phyloP scores from a whole-genome alignment of 2,113 vertebrate species.

The Lipophrys pholis region DNA sequence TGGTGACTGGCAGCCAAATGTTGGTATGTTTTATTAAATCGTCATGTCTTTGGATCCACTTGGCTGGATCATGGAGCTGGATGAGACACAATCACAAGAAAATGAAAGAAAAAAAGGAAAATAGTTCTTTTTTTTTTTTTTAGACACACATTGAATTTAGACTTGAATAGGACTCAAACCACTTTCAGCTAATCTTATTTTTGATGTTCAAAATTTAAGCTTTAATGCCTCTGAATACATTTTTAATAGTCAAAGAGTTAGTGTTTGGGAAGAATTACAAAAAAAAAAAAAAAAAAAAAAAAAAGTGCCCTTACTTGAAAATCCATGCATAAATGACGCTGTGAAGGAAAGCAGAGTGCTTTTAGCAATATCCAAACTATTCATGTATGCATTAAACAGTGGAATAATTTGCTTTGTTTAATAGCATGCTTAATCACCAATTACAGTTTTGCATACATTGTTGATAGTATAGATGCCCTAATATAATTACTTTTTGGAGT shows the following conservation, averaged over 20 bases:
- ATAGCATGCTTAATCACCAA: neutral
- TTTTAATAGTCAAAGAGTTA: neutral
- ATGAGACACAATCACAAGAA: slow-evolving; percentile 28
- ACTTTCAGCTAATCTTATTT: slow-evolving; percentile 54
- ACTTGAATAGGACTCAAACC: slow-evolving; percentile 19
- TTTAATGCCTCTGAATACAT: slow-evolving; percentile 24
- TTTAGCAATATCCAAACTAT: slow-evolving; percentile 29
- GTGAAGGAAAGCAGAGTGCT: slow-evolving; percentile 12
- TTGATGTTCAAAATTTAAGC: slow-evolving; percentile 30
- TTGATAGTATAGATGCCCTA: neutral
- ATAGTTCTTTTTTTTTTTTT: neutral
- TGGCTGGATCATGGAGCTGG: slow-evolving; percentile 35
- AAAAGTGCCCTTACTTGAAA: slow-evolving; percentile 13
- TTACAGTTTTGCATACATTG: slow-evolving; percentile 6
- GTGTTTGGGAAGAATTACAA: slow-evolving; percentile 18
- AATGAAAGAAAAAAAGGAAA: slow-evolving; percentile 29
- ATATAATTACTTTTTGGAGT: neutral
- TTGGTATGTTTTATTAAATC: slow-evolving; percentile 62
- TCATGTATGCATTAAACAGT: slow-evolving; percentile 21
- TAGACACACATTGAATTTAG: slow-evolving; percentile 23
- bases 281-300: slow-evolving; percentile 6
- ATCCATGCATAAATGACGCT: slow-evolving; percentile 31
- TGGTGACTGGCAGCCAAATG: slow-evolving; percentile 53
- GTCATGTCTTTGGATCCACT: slow-evolving; percentile 48
- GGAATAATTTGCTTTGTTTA: slow-evolving; percentile 13